phyloP scores from a whole-genome alignment of 2,888 invertebrate species.

The Melanotus villosus region DNA sequence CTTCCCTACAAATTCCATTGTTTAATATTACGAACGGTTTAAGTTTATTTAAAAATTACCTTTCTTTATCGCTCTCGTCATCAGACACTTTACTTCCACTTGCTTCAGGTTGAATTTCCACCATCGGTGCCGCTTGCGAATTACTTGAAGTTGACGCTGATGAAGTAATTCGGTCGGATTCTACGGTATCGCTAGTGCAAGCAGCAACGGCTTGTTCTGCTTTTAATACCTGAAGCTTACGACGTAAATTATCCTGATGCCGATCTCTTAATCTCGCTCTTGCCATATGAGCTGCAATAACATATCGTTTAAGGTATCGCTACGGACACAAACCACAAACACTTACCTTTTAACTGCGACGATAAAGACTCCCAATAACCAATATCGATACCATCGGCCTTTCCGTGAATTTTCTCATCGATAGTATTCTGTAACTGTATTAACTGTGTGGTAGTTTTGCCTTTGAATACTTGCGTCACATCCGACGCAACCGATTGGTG shows the following conservation, averaged over 20 bases:
- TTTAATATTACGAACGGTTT: not conserved
- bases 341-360: constrained; percentile 87
- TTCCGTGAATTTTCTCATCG: constrained; percentile 86
- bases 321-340: not conserved
- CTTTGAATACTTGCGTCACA: constrained; percentile 91
- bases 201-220: constrained; percentile 81
- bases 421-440: constrained; percentile 88
- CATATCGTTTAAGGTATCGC: not conserved
- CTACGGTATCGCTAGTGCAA: constrained; percentile 48
- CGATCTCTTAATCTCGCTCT: constrained; percentile 91
- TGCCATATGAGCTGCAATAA: constrained; percentile 86
- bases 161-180: constrained; percentile 23
- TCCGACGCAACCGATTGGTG: constrained; percentile 93
- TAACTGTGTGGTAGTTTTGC: constrained; percentile 91
- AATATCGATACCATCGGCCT: constrained; percentile 93
- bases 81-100: constrained; percentile 53
- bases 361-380: constrained; percentile 98
- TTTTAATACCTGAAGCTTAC: constrained; percentile 91
- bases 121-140: constrained; percentile 41
- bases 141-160: not conserved
- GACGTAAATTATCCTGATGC: constrained; percentile 90
- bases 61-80: constrained; percentile 65
- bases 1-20: constrained; percentile 27
- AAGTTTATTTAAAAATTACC: constrained; percentile 45
- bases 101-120: constrained; percentile 60